A percentile compares a stretch with the other conserved stretches of the same genome.
Conservation (phyloP, 2,797 vertebrate species). For the Melopsittacus undulatus region DNA sequence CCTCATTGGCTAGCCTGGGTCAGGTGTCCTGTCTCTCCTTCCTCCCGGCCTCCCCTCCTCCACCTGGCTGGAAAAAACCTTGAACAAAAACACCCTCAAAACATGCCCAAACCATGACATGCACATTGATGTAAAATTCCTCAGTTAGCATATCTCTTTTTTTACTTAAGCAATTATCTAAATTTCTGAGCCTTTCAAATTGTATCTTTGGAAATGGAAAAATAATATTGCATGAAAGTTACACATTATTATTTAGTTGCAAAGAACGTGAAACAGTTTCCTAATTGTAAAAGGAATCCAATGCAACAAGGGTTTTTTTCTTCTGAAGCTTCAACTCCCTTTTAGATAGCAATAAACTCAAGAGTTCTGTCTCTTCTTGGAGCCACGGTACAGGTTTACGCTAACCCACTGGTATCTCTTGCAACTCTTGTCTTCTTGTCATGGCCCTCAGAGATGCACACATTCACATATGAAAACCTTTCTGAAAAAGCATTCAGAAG, state of each 20-base stretch:
- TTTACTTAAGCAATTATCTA: background rate
- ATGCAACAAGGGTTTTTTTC: background rate
- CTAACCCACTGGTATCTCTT: background rate
- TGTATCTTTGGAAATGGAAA: background rate
- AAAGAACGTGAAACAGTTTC: background rate
- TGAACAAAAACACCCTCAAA: no score
- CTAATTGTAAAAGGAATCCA: background rate
- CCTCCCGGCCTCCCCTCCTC: no score
- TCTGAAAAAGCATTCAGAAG: background rate
- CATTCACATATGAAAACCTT: rapidly evolving
- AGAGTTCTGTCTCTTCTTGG: background rate
- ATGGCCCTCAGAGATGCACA: background rate
- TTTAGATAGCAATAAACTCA: background rate
- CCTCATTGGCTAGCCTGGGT: no score
- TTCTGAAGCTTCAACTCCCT: background rate
- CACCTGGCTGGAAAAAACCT: no score
- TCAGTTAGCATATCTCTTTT: background rate
- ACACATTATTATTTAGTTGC: background rate
- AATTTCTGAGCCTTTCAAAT: background rate
- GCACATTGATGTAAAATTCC: background rate
- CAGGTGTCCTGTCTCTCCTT: no score
- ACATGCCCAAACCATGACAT: no score
- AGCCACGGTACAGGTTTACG: background rate
- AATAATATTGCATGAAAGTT: background rate
- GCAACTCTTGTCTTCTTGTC: background rate